A percentile compares a stretch with the other conserved stretches of the same genome.
Conservation (phyloP, 2,113 vertebrate species). For the Paracanthobrama guichenoti region DNA sequence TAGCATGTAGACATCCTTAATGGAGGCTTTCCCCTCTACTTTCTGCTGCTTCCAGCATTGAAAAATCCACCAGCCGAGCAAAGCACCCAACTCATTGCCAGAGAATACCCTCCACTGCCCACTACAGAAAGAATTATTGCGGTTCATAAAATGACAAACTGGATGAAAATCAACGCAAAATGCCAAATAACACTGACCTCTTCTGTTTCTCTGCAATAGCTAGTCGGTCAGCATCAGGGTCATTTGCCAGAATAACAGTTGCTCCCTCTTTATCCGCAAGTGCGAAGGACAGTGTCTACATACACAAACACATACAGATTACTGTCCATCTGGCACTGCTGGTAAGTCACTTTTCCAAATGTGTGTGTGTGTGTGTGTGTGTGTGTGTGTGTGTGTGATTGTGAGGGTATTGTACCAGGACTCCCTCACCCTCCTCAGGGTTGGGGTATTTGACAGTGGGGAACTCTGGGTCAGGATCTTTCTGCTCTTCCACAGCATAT, state of each 20-base stretch:
- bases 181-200: slow-evolving; percentile 71
- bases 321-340: not conserved
- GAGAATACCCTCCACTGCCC: slow-evolving; percentile 93
- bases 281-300: slow-evolving; percentile 90
- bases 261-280: slow-evolving; percentile 89
- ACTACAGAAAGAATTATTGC: slow-evolving; percentile 66
- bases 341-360: not conserved
- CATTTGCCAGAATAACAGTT: slow-evolving; percentile 88
- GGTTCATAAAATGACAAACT: not conserved
- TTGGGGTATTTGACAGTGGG: slow-evolving; percentile 96
- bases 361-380: slow-evolving; percentile 24
- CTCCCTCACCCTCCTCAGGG: slow-evolving; percentile 95
- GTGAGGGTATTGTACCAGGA: slow-evolving; percentile 79
- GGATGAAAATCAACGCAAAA: not conserved
- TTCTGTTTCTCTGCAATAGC: slow-evolving; percentile 91
- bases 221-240: slow-evolving; percentile 95
- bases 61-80: slow-evolving; percentile 97
- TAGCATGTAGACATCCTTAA: slow-evolving; percentile 92
- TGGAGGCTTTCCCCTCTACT: slow-evolving; percentile 61
- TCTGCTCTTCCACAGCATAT: slow-evolving; percentile 90
- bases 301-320: slow-evolving; percentile 56
- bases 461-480: slow-evolving; percentile 93
- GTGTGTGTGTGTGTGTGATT: not conserved
- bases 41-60: slow-evolving; percentile 88
- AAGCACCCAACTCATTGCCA: slow-evolving; percentile 91